A percentile compares a stretch with the other conserved stretches of the same genome.
phyloP scores from a whole-genome alignment of 2,888 invertebrate genomes.

The Dolichopus griseipennis region DNA sequence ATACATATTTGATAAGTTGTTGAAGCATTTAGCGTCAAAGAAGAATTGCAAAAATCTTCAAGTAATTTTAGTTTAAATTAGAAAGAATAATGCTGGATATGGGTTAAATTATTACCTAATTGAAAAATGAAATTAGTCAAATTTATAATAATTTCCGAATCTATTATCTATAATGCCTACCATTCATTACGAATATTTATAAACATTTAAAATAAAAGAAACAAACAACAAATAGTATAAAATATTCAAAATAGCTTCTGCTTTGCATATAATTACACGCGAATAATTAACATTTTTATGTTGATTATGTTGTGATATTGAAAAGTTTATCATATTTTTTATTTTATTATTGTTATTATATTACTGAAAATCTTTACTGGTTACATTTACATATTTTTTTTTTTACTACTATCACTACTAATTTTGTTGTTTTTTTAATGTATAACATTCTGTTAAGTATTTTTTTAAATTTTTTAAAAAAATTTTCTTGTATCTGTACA shows the following conservation, averaged over 20 bases:
- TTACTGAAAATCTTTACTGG: background rate
- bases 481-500: too few relatives aligned
- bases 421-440: background rate
- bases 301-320: background rate
- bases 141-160: too few relatives aligned
- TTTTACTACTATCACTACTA: background rate
- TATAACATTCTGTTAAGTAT: background rate
- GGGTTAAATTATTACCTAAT: too few relatives aligned
- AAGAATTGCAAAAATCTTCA: too few relatives aligned
- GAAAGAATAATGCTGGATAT: too few relatives aligned
- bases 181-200: too few relatives aligned
- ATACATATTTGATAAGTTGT: too few relatives aligned
- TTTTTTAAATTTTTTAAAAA: background rate
- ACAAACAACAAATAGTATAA: background rate
- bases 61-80: too few relatives aligned
- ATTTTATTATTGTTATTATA: background rate
- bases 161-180: too few relatives aligned
- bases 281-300: constrained; percentile 1
- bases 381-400: constrained; percentile 4
- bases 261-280: background rate
- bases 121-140: too few relatives aligned
- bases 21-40: too few relatives aligned
- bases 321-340: background rate
- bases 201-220: too few relatives aligned
- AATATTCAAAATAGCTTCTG: background rate